Evolutionary conservation across 2,113 vertebrate species (phyloP).

Genomic region (Fukomys damarensis): DNA sequence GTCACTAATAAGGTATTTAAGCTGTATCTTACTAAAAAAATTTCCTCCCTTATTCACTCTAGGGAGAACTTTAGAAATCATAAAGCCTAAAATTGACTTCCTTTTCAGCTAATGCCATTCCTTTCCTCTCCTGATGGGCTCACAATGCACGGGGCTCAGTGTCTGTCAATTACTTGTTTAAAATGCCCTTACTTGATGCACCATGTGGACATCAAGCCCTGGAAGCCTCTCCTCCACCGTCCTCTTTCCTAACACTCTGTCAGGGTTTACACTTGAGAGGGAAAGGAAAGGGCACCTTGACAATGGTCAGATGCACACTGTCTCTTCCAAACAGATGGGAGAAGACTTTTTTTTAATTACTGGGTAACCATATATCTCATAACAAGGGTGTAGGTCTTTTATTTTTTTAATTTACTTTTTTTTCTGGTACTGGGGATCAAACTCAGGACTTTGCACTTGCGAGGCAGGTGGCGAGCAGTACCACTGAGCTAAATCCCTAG

Average conservation of each 20-base stretch:
- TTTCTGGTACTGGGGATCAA: no score
- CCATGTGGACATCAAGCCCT: not conserved
- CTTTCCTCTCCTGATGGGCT: not conserved
- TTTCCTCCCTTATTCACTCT: not conserved
- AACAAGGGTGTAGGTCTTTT: not conserved
- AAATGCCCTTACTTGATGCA: constrained; percentile 1
- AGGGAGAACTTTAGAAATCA: not conserved
- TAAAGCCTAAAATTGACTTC: not conserved
- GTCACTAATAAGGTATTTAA: not conserved
- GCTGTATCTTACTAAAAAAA: not conserved
- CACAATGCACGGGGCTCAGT: not conserved
- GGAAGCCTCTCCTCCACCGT: not conserved
- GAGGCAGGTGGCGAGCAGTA: no score
- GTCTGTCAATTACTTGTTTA: not conserved
- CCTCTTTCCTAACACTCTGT: not conserved
- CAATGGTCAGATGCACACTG: not conserved
- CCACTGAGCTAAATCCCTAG: no score
- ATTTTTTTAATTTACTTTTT: no score
- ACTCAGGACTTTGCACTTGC: no score
- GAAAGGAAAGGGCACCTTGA: not conserved
- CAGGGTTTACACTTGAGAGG: not conserved
- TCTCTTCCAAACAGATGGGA: not conserved
- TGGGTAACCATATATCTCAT: not conserved
- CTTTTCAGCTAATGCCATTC: not conserved
- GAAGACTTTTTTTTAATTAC: not conserved